Evolutionary conservation across 2,113 vertebrate genomes (phyloP).

Genomic region (Phoxinus phoxinus): DNA sequence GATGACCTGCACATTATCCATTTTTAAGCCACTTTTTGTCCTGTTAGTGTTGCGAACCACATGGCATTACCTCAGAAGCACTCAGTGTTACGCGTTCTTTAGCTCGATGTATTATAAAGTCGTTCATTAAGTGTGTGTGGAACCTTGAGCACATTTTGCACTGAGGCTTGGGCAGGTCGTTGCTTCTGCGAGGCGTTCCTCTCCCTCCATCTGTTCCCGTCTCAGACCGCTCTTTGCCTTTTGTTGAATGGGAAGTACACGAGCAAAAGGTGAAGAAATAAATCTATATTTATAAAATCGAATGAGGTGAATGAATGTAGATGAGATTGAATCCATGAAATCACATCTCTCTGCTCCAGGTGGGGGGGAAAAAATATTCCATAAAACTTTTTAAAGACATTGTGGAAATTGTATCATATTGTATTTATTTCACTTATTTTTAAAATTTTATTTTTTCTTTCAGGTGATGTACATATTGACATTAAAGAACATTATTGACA

Average conservation of each 20-base stretch:
- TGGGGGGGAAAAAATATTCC: conserved; percentile 62
- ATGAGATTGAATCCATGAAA: conserved; percentile 37
- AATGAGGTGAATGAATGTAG: conserved; percentile 61
- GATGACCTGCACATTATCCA: not conserved
- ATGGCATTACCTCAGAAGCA: conserved; percentile 27
- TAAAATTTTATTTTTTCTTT: conserved; percentile 90
- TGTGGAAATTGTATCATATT: conserved; percentile 93
- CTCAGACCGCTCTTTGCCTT: conserved; percentile 15
- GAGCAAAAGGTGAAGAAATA: conserved; percentile 65
- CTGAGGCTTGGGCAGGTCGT: conserved; percentile 54
- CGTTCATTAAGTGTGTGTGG: conserved; percentile 21
- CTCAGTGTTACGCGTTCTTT: conserved; percentile 17
- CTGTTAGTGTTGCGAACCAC: conserved; percentile 10
- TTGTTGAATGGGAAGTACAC: conserved; percentile 64
- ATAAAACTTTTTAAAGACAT: conserved; percentile 82
- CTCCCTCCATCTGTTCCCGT: not conserved
- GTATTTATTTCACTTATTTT: conserved; percentile 96
- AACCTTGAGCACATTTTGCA: conserved; percentile 58
- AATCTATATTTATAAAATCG: conserved; percentile 51
- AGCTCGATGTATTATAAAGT: conserved; percentile 23
- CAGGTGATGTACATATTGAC: conserved; percentile 90
- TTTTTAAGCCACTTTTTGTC: not conserved
- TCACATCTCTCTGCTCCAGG: conserved; percentile 64
- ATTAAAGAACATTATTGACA: conserved; percentile 90
- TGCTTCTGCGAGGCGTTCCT: conserved; percentile 24